Base-by-base conservation (phyloP, 2,888 invertebrate species). In the Nowickia ferox region DNA sequence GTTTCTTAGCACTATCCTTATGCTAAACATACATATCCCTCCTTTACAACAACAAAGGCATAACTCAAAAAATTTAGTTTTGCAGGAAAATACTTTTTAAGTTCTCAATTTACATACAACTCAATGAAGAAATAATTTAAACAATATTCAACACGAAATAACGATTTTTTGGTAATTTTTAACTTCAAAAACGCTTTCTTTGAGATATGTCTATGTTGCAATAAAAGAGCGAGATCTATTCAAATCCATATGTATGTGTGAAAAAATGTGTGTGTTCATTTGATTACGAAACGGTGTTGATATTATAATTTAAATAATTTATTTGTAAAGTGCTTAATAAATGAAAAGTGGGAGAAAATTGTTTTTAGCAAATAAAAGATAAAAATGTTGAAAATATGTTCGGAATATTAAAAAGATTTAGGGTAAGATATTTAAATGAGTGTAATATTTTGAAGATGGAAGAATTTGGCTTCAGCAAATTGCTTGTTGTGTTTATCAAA, bases 241-340 rank as follows among this genome's bases (percentile, higher is more conserved):
- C 30, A 30, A 2, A 30, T 30, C 30, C 30, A 30, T 30, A 30
- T 30, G 61, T 61, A 13, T 69, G 13, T n/a, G 1, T 74, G 44
- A 13, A 4, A 30, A 30, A 40, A 9, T 59, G 38, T 38, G 30
- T 71, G 38, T 66, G 13, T 13, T 5, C 59, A 30, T 74, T 57
- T 74, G 44, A 69, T 75, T 46, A 75, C 19, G 17, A 71, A 76
- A 71, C 65, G 75, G 71, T 84, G 84, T 84, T 84, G 84, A 84
- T 84, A 80, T 84, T 80, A 76, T 80, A 80, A 84, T 84, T 80
- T 80, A 79, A 84, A 84, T 84, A 84, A 84, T 80, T 84, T 84
- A 80, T 84, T 76, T 80, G 80, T 80, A 72, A 80, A 76, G 71
- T 79, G 63, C 65, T 75, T 75, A 69, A 78, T 59, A 65, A 55